These are phyloP conservation scores for Chloropsis hardwickii DNA, from an alignment of 2,113 vertebrate species.

Conservation along the genomic window DNA sequence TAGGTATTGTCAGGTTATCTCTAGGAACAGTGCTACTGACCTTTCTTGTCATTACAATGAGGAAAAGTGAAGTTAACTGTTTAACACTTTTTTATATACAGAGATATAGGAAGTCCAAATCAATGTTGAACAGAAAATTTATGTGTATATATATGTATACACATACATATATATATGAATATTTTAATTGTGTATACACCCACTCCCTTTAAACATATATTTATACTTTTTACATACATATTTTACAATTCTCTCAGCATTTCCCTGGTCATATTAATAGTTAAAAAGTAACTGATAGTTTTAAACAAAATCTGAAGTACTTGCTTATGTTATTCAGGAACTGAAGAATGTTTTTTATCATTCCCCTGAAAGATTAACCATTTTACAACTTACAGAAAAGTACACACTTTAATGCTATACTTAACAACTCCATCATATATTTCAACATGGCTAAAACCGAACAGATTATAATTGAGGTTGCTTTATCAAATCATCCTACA, in stretches of 20 bases:
- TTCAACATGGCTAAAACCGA: not conserved
- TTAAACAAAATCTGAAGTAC: not conserved
- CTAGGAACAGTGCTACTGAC: not conserved
- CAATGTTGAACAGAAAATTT: not conserved
- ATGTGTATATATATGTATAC: too few relatives aligned
- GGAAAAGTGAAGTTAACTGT: not conserved
- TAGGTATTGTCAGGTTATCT: not conserved
- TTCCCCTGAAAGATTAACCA: not conserved
- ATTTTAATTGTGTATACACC: not conserved
- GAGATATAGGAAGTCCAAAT: not conserved
- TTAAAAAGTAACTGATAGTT: not conserved
- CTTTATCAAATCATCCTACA: not conserved
- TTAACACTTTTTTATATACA: not conserved
- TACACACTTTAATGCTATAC: not conserved
- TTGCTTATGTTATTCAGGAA: not conserved
- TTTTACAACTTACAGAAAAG: not conserved
- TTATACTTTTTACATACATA: not conserved
- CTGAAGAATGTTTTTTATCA: not conserved
- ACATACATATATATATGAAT: fast-evolving
- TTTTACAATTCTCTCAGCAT: not conserved
- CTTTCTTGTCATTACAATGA: not conserved
- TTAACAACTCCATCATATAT: not conserved
- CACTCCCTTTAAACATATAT: not conserved
- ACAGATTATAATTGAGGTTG: not conserved
- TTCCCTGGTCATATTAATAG: not conserved